These are phyloP conservation scores for Megalops cyprinoides DNA, from an alignment of 2,797 vertebrate species.

Conservation along the genomic window DNA sequence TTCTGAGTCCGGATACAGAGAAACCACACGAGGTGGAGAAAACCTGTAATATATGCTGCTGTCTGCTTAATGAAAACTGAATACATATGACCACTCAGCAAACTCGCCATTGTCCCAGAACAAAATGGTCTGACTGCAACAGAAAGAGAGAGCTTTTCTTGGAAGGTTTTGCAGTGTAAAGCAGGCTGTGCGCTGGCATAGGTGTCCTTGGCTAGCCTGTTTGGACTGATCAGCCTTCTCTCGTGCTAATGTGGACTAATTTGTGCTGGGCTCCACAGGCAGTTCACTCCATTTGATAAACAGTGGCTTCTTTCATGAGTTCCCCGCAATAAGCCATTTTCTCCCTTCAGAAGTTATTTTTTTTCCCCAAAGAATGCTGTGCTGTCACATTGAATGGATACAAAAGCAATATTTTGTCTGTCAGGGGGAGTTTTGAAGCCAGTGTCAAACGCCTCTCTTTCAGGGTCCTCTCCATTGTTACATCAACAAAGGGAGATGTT, in stretches of 20 bases:
- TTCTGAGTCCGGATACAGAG: not conserved
- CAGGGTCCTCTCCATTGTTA: constrained; percentile 46
- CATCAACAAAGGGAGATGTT: constrained; percentile 43
- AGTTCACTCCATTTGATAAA: not conserved
- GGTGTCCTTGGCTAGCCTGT: not conserved
- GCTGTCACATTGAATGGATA: constrained; percentile 27
- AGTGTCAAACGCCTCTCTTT: constrained; percentile 40
- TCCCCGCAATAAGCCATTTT: constrained; percentile 1
- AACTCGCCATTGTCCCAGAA: not conserved
- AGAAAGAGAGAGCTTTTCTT: not conserved
- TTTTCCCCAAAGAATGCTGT: not conserved
- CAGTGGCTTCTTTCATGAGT: constrained; percentile 21
- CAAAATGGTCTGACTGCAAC: not conserved
- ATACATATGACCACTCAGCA: not conserved
- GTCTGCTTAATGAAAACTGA: not conserved
- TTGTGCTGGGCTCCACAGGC: constrained; percentile 1
- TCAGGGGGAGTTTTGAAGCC: constrained; percentile 38
- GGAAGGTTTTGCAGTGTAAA: constrained; percentile 9
- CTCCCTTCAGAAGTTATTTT: not conserved
- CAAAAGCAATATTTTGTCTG: constrained; percentile 40
- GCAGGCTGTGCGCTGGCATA: not conserved
- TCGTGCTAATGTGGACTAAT: not conserved
- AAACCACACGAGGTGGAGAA: not conserved
- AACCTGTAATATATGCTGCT: not conserved
- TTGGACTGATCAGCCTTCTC: not conserved